Evolutionary conservation across 2,797 vertebrate genomes (phyloP), one percentile per base, ranked within the genome.

Genomic region (Anas georgica): DNA sequence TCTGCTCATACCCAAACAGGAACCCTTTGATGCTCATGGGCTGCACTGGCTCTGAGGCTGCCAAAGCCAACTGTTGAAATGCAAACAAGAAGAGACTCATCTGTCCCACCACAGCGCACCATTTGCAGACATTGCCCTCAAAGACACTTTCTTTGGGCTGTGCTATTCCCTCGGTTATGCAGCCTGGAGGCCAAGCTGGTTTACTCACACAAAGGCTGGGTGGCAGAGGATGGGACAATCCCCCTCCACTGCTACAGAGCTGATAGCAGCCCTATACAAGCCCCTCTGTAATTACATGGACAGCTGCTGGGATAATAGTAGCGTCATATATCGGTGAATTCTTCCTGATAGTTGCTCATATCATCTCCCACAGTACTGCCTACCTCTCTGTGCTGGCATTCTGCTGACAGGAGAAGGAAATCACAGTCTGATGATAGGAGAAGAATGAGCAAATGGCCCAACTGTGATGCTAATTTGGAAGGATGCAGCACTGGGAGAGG

Each of bases 81-180:
- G 82, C 77, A 91, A 86, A 94, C 93, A 94, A 89, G 82, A 89
- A 59, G 2, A 79, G 63, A 70, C 58, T 74, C 82, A 60, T 20
- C 76, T 1, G 1, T 74, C 60, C 89, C 72, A 54, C 76, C 62
- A 41, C 81, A 60, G 82, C 16, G 39, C 25, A 22, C 15, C 2
- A 3, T 81, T 60, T 77, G 85, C 85, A 75, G 82, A 74, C 56
- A 6, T 2, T 69, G 56, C 56, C 63, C 41, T 83, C 73, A 83
- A 70, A 89, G 82, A 23, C 31, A 10, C 46, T 64, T 64, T 39
- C 45, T 60, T 50, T 63, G 62, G 39, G 37, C 67, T 82, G 2
- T 59, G 50, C 20, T 59, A 20, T 78, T 67, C 55, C 8, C 2
- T 58, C 2, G 0, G n/a, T 60, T 74, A 6, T 0, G 7, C 56